Evolutionary conservation across 2,113 vertebrate genomes (phyloP), one percentile per base, ranked within the genome.

Genomic region (Asarcornis scutulata): DNA sequence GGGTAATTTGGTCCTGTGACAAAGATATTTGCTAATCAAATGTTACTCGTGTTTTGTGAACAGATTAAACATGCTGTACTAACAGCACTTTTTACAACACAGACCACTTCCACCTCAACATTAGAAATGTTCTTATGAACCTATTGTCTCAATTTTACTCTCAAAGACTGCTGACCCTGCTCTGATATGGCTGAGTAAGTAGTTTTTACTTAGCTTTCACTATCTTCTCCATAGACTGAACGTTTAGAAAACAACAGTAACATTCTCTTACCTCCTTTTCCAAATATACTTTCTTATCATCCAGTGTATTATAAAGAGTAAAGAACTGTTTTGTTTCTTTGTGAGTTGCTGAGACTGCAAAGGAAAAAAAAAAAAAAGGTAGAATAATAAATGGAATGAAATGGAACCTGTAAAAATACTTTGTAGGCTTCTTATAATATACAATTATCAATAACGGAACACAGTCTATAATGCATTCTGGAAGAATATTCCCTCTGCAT

Each of bases 251-350:
- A 68, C 2, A 84, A 64, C 11, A 80, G 20, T 21, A 93, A 50
- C 10, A 53, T 40, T 63, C 90, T 93, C 97, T 98, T 89, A 99
- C 99, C 99, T 99, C 99, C 96, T 99, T 99, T 97, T 99, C 99
- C 94, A 99, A 98, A 90, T 99, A 99, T 27, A 99, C 98, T 95
- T 99, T 99, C 97, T 99, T 99, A 97, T 99, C 99, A 66, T 99
- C 99, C 91, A 99, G 93, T 12, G 99, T 99, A 95, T 99, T 99
- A 90, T 99, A 99, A 40, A 99, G 98, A 5, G 99, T 99, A 97
- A 99, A 99, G 98, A 99, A 99, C 87, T 99, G 99, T 93, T 99
- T 99, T 1, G 99, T 99, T 97, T 99, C 99, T 97, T 99, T 99
- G 97, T 99, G 99, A 46, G 99, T 99, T 36, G 99, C 99, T 60